Percentiles rank a stretch among this genome's conserved stretches.
phyloP scores from a whole-genome alignment of 1,140 invertebrate species.

The Lepidostoma basale region DNA sequence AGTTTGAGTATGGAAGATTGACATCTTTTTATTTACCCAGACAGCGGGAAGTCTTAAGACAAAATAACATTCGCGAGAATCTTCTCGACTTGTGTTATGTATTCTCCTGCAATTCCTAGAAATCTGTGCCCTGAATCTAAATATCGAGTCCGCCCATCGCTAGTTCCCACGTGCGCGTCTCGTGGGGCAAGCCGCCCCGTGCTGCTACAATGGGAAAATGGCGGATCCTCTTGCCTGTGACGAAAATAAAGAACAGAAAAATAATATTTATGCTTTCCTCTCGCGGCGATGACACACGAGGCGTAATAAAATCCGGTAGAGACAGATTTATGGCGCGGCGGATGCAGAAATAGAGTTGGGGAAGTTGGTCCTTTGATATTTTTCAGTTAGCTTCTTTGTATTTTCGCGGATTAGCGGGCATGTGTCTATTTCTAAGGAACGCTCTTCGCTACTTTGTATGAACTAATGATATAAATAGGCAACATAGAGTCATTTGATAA shows the following conservation, averaged over 20 bases:
- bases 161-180: too few species aligned
- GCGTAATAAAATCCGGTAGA: constrained; percentile 41
- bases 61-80: too few species aligned
- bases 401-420: background rate
- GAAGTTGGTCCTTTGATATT: constrained; percentile 1
- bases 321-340: constrained; percentile 38
- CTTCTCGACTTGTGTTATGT: too few species aligned
- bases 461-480: too few species aligned
- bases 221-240: constrained; percentile 16
- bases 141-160: too few species aligned
- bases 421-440: background rate
- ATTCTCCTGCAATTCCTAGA: too few species aligned
- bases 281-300: constrained; percentile 40
- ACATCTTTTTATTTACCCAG: too few species aligned
- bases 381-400: background rate
- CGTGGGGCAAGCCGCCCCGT: background rate
- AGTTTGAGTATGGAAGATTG: too few species aligned
- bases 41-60: too few species aligned
- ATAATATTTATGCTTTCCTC: constrained; percentile 45
- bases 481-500: background rate
- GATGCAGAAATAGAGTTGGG: constrained; percentile 15
- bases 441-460: background rate
- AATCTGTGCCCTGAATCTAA: too few species aligned
- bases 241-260: constrained; percentile 39
- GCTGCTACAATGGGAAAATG: background rate